These are phyloP conservation scores for Phalacrocorax aristotelis DNA, from an alignment of 2,113 vertebrate genomes.

Conservation along the genomic window DNA sequence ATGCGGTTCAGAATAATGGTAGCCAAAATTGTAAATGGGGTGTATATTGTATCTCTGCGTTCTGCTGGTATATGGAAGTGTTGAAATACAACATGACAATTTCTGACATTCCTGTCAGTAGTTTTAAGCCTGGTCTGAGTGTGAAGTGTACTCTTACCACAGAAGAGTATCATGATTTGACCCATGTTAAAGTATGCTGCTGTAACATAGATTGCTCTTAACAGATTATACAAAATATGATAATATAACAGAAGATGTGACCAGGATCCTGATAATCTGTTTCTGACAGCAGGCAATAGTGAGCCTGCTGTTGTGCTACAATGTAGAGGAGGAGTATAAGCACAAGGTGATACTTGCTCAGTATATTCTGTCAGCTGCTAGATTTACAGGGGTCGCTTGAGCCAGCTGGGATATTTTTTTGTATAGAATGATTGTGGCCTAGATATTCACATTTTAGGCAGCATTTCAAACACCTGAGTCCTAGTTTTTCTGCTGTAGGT, in stretches of 20 bases:
- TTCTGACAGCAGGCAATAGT: not conserved
- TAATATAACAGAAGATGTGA: not conserved
- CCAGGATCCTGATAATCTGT: not conserved
- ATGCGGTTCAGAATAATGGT: not conserved
- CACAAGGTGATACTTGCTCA: not conserved
- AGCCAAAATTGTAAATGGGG: not conserved
- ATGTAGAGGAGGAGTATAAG: not conserved
- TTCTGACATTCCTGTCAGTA: not conserved
- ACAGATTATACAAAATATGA: not conserved
- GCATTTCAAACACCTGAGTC: not conserved
- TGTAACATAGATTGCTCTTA: not conserved
- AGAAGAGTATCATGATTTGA: not conserved
- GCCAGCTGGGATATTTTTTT: not conserved
- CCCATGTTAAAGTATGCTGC: fast-evolving
- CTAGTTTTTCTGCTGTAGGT: not conserved
- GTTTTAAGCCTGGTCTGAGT: not conserved
- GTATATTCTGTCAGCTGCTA: not conserved
- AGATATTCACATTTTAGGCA: not conserved
- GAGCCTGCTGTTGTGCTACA: not conserved
- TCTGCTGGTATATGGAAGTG: not conserved
- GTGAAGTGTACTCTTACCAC: not conserved
- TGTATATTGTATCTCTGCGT: fast-evolving
- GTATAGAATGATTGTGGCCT: not conserved
- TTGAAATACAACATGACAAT: not conserved
- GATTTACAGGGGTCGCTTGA: not conserved